Conservation (phyloP, 2,113 vertebrate genomes). For the Daubentonia madagascariensis region DNA sequence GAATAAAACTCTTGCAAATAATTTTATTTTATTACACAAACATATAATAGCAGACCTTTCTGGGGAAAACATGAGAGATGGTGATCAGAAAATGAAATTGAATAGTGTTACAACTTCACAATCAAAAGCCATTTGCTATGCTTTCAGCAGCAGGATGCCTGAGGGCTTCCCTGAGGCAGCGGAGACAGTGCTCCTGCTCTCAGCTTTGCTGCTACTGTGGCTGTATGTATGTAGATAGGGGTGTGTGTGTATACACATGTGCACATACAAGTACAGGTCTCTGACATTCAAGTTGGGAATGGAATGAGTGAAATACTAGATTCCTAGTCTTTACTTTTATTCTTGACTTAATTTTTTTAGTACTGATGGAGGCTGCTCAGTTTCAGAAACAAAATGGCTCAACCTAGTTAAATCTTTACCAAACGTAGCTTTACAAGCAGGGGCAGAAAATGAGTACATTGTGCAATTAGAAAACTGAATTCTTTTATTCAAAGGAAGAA, state of each 20-base stretch:
- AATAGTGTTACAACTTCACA: background rate
- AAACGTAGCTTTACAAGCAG: background rate
- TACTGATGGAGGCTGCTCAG: background rate
- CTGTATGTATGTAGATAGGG: too few relatives aligned
- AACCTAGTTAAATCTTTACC: background rate
- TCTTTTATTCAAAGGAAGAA: background rate
- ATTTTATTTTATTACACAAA: background rate
- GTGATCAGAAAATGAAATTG: background rate
- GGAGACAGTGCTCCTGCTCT: background rate
- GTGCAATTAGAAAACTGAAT: background rate
- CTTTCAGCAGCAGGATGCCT: background rate
- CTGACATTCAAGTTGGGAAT: background rate
- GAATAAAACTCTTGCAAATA: background rate
- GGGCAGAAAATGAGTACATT: background rate
- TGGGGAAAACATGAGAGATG: background rate
- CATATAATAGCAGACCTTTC: background rate
- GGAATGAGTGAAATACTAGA: background rate
- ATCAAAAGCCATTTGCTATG: background rate
- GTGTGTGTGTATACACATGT: fast-evolving
- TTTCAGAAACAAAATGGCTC: background rate
- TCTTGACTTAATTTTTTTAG: background rate
- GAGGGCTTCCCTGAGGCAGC: background rate
- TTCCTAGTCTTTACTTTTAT: background rate
- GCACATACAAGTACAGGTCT: background rate
- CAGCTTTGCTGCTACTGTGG: too few relatives aligned